Evolutionary conservation across 2,113 vertebrate species (phyloP), one percentile per base, ranked within the genome.

Genomic region (Prolemur simus): DNA sequence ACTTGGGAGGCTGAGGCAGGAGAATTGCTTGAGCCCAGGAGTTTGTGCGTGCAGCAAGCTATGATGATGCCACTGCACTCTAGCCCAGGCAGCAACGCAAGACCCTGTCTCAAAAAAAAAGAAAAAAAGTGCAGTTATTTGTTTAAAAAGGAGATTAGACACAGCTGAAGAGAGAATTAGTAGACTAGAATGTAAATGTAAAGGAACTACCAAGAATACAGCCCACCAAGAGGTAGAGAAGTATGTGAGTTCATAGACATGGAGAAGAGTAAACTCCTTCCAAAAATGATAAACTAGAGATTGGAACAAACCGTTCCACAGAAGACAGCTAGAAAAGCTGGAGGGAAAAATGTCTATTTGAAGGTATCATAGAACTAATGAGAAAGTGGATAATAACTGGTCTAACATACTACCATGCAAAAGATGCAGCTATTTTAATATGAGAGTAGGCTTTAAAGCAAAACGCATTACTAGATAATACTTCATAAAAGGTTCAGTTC

Each of bases 101-200:
- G 60, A 63, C 60, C 60, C 60, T 63, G 27, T 27, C 60, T 63
- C 60, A 11, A 76, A 74, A 45, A 45, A 34, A 66, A 60, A 77
- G 88, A 71, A 37, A 54, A 54, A 54, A 17, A 4, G 12, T 74
- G 49, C 23, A 91, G 6, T 83, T 91, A 37, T 73, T 87, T 49
- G 15, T 6, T 68, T 85, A 81, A 86, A 74, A 56, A 83, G 49
- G 49, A 95, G n/a, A 89, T 89, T 77, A 94, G 66, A 96, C 47
- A 78, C 2, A 83, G 42, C 8, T 37, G 18, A 83, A 78, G 89
- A 89, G 34, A 91, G 54, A 86, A 76, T 92, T 77, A 71, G 29
- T 60, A 17, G 71, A 93, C 73, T 17, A 77, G 37, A 66, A 54
- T 58, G 18, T 39, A 54, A 42, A 66, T 66, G 3, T 83, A 78